Base-by-base conservation (phyloP, 2,797 vertebrate genomes). In the Carapus acus region DNA sequence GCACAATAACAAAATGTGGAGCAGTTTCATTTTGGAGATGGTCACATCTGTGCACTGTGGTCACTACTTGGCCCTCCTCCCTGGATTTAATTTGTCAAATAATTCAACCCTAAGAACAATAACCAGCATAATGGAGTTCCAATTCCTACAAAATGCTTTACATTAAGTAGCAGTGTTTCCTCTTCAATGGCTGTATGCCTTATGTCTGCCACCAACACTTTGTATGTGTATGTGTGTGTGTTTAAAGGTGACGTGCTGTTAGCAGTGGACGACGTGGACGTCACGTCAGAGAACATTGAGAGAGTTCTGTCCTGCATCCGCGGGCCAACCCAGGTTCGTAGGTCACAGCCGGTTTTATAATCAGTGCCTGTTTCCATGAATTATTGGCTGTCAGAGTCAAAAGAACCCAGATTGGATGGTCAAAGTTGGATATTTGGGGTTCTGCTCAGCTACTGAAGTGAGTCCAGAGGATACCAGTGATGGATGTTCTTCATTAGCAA, bases 181-280 rank as follows among this genome's bases (percentile, higher is more conserved):
- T 15, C 14, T 36, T 36, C 4, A 36, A 36, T 36, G 4, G 34
- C 34, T 15, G 4, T 36, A 27, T 49, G 4, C 23, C 21, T 24
- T 36, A 23, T 21, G 15, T 34, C 15, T 23, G n/a, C 19, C 6
- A 9, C 34, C 17, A 16, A 24, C n/a, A 23, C 8, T 1, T 39
- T 48, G 24, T 39, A n/a, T n/a, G 3, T 1, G 31, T 62, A 40
- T 62, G 21, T 73, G n/a, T 76, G 54, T 27, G 24, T 27, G 14
- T 11, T 3, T 36, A 3, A 76, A 99, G 96, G 95, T 29, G 95
- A 99, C 54, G 84, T 82, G 47, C 91, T 99, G 4, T 76, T 95
- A 54, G 94, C 96, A 1, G 91, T 99, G 67, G 94, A 97, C 2
- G 94, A 95, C 53, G 94, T 97, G 23, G 94, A 94, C 13, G 96